Percentiles rank a stretch among this genome's conserved stretches.
phyloP scores from a whole-genome alignment of 2,797 vertebrate genomes.

The Alosa sapidissima region DNA sequence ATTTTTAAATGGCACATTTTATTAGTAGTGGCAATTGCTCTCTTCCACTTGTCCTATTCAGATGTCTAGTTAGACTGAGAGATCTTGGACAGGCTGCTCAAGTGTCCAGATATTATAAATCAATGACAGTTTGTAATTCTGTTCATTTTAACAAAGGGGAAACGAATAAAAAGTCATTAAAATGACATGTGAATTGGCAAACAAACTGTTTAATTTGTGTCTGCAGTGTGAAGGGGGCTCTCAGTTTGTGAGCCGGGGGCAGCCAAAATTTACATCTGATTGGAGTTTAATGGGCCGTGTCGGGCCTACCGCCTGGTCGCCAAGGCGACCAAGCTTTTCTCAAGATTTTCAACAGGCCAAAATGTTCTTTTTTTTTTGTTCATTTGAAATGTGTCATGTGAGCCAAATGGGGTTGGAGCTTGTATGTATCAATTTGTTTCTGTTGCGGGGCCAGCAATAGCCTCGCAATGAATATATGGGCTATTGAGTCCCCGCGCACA shows the following conservation, averaged over 20 bases:
- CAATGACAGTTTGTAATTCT: slow-evolving; percentile 81
- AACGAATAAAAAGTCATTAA: slow-evolving; percentile 89
- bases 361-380: slow-evolving; percentile 86
- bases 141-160: slow-evolving; percentile 85
- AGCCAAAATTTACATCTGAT: slow-evolving; percentile 90
- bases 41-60: slow-evolving; percentile 43
- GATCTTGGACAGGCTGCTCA: slow-evolving; percentile 65
- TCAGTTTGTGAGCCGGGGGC: slow-evolving; percentile 63
- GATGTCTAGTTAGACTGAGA: slow-evolving; percentile 54
- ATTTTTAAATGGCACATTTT: neutral
- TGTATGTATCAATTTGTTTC: slow-evolving; percentile 97
- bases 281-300: slow-evolving; percentile 90
- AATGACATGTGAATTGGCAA: slow-evolving; percentile 89
- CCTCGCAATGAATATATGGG: slow-evolving; percentile 88
- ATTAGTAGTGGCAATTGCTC: slow-evolving; percentile 39
- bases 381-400: slow-evolving; percentile 81
- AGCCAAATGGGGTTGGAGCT: slow-evolving; percentile 79
- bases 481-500: slow-evolving; percentile 82
- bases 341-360: slow-evolving; percentile 89
- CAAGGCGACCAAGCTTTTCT: slow-evolving; percentile 85
- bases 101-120: slow-evolving; percentile 87
- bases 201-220: slow-evolving; percentile 93
- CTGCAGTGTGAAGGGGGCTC: slow-evolving; percentile 70
- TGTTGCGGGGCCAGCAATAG: slow-evolving; percentile 77
- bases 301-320: slow-evolving; percentile 77